Evolutionary conservation across 2,888 invertebrate species (phyloP).

Genomic region (Lumbricus terrestris): DNA sequence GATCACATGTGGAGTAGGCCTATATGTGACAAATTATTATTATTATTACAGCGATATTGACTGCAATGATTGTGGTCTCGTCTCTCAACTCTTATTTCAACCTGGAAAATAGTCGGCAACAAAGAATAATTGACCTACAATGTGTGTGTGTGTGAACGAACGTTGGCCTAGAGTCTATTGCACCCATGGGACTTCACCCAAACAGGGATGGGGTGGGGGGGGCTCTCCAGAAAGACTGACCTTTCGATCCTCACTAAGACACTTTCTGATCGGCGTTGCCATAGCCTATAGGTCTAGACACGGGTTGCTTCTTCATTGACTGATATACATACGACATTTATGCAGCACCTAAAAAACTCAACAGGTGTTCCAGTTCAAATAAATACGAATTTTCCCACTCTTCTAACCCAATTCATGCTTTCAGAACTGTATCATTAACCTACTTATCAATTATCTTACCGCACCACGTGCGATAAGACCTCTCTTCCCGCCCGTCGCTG

Average conservation of each 20-base stretch:
- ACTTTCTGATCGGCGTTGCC: neutral
- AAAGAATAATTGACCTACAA: too few species aligned
- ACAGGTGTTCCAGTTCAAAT: neutral
- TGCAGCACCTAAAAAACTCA: neutral
- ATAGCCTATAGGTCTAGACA: neutral
- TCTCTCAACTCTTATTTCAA: neutral
- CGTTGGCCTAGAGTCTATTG: too few species aligned
- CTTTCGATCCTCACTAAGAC: too few species aligned
- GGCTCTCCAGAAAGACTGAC: too few species aligned
- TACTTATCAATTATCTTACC: neutral
- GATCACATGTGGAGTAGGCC: too few species aligned
- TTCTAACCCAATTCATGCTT: neutral
- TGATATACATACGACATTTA: neutral
- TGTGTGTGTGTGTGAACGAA: too few species aligned
- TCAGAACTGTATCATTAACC: neutral
- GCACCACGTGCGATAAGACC: neutral
- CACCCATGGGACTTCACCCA: too few species aligned
- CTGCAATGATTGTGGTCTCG: too few species aligned
- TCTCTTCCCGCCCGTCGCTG: constrained; percentile 3
- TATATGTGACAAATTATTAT: too few species aligned
- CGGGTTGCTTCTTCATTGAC: neutral
- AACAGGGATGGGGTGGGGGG: too few species aligned
- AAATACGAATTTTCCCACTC: neutral
- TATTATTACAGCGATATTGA: too few species aligned
- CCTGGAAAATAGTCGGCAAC: too few species aligned